Conservation (phyloP, 2,113 vertebrate species). For the Loxodonta africana region DNA sequence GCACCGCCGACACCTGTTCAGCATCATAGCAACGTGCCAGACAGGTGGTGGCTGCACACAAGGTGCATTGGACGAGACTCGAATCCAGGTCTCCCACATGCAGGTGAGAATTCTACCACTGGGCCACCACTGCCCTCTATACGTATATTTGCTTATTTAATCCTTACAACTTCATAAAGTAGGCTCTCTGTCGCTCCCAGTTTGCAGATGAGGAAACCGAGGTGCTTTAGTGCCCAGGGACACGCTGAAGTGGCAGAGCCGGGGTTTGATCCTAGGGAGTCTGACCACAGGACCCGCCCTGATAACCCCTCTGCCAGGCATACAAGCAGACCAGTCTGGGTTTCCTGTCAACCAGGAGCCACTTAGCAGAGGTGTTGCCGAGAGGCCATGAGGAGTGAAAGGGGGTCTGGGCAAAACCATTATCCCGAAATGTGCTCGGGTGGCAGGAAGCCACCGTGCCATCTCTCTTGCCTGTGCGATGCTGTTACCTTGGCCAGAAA, state of each 20-base stretch:
- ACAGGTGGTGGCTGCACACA: no score
- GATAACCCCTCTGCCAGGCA: background rate
- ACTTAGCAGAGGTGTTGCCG: background rate
- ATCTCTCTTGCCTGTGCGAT: background rate
- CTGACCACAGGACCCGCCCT: background rate
- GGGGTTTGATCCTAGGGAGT: background rate
- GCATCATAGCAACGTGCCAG: background rate
- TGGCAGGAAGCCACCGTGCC: background rate
- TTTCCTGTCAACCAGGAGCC: background rate
- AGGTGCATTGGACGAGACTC: background rate
- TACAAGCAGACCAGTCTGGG: background rate
- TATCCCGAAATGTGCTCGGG: background rate
- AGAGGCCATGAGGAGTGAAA: background rate
- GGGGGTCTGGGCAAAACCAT: background rate
- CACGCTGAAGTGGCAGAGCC: background rate
- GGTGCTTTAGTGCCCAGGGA: background rate
- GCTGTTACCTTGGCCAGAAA: background rate
- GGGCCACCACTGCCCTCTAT: background rate
- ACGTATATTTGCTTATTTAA: background rate
- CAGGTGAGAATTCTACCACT: background rate
- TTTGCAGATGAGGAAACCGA: background rate
- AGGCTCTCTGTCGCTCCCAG: background rate
- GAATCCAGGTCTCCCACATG: background rate
- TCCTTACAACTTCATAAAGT: background rate
- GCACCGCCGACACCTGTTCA: no score